Percentiles rank a stretch among this genome's conserved stretches.
Conservation (phyloP, 2,888 invertebrate species). For the Euplagia quadripunctaria region DNA sequence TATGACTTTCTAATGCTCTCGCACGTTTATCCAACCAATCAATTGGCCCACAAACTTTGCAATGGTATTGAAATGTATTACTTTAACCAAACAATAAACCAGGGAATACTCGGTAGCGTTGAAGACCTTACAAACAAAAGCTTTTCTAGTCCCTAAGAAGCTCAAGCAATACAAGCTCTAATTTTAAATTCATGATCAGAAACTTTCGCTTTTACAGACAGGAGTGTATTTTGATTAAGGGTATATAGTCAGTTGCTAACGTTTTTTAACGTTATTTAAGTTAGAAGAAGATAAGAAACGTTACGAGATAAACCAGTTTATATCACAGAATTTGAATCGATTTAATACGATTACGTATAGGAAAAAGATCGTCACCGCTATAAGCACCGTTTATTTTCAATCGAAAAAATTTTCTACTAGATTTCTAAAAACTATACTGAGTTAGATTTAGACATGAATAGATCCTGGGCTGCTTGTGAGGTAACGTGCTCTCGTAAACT, state of each 20-base stretch:
- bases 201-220: slow-evolving; percentile 22
- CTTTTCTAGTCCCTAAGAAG: slow-evolving; percentile 10
- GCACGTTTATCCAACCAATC: slow-evolving; percentile 11
- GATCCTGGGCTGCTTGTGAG: too few species aligned
- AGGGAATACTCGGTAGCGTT: background rate
- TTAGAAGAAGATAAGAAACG: background rate
- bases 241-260: background rate
- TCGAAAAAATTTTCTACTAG: too few species aligned
- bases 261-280: too few species aligned
- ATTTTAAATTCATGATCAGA: slow-evolving; percentile 25
- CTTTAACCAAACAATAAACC: slow-evolving; percentile 15
- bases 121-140: slow-evolving; percentile 9
- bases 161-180: slow-evolving; percentile 1
- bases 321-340: background rate
- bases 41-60: slow-evolving; percentile 24
- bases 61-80: slow-evolving; percentile 30
- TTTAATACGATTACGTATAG: background rate
- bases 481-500: too few species aligned
- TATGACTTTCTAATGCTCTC: background rate
- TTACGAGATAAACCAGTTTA: background rate
- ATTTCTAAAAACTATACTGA: too few species aligned
- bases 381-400: too few species aligned
- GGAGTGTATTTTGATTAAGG: slow-evolving; percentile 4
- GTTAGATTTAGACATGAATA: too few species aligned
- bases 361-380: too few species aligned